Evolutionary conservation across 2,113 vertebrate genomes (phyloP), one percentile per base, ranked within the genome.

Genomic region (Boleophthalmus pectinirostris): DNA sequence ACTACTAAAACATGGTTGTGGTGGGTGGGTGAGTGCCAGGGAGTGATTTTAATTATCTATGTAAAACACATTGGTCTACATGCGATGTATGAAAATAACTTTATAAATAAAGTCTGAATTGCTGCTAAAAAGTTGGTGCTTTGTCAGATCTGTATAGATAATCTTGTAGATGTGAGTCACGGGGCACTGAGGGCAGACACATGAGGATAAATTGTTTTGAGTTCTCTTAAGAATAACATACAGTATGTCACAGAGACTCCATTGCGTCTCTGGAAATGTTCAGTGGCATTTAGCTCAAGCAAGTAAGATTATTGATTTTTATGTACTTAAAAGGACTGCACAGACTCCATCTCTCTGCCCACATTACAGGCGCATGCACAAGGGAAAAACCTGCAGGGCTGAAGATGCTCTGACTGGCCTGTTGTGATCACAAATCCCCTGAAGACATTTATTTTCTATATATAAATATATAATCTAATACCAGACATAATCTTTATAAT

Each of bases 121-220:
- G 10, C 38, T 43, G 2, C 29, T 29, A 29, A 38, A 38, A 38
- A 38, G 35, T 38, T 9, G 7, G 20, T 56, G 21, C 20, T 83
- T 29, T 24, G 20, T 81, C 66, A 54, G 63, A 69, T 70, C 53
- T 54, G 66, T 73, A 43, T 10, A 43, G 29, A 63, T 15, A 73
- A 66, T 49, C 72, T 56, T 53, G 58, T 64, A 79, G 71, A 77
- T 38, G 65, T 63, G 77, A 75, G 58, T 78, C 77, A 53, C 29
- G 1, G 74, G 57, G 68, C 71, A 45, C 16, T 7, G 38, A 38
- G 35, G 9, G 38, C 38, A 43, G 74, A 18, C 74, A 75, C 79
- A 71, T 84, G 69, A 77, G 75, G 77, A 74, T 58, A 60, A 57
- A 65, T 69, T 12, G 20, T 73, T 81, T 72, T 76, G 29, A 15